Evolutionary conservation across 2,888 invertebrate species (phyloP).

Genomic region (Actias luna): DNA sequence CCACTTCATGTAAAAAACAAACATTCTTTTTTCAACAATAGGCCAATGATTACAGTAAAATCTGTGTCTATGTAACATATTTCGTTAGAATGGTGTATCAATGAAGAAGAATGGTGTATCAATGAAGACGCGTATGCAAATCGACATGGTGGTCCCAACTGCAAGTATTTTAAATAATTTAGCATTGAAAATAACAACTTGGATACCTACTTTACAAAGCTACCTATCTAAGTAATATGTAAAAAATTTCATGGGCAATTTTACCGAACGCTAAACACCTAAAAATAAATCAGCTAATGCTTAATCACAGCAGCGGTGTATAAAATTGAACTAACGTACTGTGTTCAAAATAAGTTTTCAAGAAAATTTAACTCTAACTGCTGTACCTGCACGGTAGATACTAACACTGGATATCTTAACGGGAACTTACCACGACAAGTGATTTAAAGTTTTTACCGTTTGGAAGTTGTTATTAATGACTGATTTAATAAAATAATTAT

Average conservation of each 20-base stretch:
- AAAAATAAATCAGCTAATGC: conserved; percentile 27
- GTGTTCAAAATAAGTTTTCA: background rate
- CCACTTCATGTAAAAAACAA: conserved; percentile 19
- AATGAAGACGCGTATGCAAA: conserved; percentile 31
- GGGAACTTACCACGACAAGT: too few relatives aligned
- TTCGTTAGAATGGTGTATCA: conserved; percentile 25
- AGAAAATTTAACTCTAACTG: background rate
- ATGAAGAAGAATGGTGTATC: too few relatives aligned
- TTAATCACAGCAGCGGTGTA: conserved; percentile 3
- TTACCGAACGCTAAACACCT: conserved; percentile 33
- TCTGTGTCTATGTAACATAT: too few relatives aligned
- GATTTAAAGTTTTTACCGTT: too few relatives aligned
- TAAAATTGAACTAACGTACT: conserved; percentile 7
- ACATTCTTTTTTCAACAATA: conserved; percentile 24
- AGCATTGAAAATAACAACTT: conserved; percentile 48
- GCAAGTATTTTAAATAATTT: conserved; percentile 25
- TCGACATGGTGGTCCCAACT: conserved; percentile 38
- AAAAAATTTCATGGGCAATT: conserved; percentile 56
- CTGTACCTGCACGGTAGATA: background rate
- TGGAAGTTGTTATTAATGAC: too few relatives aligned
- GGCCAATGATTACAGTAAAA: conserved; percentile 31
- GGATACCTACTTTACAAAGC: conserved; percentile 59
- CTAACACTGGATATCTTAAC: too few relatives aligned
- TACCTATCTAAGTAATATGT: conserved; percentile 71
- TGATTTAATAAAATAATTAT: too few relatives aligned